Conservation (phyloP, 2,888 invertebrate species). For the Timandra comae region DNA sequence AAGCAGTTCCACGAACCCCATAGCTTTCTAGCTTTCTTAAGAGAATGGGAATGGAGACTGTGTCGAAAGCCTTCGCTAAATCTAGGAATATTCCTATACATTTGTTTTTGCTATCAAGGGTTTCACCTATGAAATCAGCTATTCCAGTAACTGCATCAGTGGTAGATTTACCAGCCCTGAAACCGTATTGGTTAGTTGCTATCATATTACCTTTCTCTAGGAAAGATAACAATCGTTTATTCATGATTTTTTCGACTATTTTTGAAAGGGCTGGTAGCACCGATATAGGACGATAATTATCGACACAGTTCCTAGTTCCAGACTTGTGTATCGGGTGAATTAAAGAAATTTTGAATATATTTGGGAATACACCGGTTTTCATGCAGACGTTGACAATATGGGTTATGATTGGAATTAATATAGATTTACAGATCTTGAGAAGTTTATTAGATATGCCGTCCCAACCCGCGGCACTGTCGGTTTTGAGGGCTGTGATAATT, state of each 20-base stretch:
- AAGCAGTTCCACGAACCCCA: conserved; percentile 2
- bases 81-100: no score
- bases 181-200: not conserved
- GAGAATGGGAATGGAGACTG: no score
- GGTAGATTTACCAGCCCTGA: not conserved
- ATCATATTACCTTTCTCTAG: not conserved
- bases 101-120: no score
- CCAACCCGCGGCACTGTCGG: not conserved
- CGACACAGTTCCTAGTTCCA: not conserved
- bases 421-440: not conserved
- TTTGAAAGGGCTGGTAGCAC: no score
- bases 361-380: not conserved
- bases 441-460: not conserved
- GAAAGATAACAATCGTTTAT: not conserved
- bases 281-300: not conserved
- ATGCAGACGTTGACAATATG: not conserved
- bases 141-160: not conserved
- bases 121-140: no score
- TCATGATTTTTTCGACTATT: not conserved
- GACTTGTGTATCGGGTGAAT: conserved; percentile 1
- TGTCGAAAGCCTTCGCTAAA: no score
- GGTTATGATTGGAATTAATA: not conserved
- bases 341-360: conserved; percentile 1
- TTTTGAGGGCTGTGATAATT: not conserved
- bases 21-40: conserved; percentile 3